These are phyloP conservation scores for Abrostola triplasia DNA, from an alignment of 2,888 invertebrate genomes.

Conservation along the genomic window DNA sequence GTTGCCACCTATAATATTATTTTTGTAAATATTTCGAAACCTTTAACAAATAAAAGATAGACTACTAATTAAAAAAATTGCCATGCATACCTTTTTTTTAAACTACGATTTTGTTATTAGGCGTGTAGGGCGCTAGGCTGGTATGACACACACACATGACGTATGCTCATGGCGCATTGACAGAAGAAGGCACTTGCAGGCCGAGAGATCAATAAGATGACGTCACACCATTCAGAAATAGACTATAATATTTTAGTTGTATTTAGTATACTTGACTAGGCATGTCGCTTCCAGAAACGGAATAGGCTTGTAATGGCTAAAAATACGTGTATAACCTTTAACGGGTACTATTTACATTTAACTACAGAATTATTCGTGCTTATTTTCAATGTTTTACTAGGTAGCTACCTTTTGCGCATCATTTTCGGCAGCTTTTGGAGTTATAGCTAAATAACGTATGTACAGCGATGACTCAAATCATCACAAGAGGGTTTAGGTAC, in stretches of 20 bases:
- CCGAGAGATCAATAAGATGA: conserved; percentile 79
- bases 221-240: conserved; percentile 81
- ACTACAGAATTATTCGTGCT: background rate
- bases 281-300: conserved; percentile 61
- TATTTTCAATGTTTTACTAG: background rate
- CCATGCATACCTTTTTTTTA: background rate
- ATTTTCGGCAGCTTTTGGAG: too few relatives aligned
- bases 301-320: conserved; percentile 56
- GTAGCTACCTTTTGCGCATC: background rate
- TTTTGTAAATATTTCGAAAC: conserved; percentile 8
- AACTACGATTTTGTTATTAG: background rate
- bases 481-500: too few relatives aligned
- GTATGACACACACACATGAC: conserved; percentile 54
- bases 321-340: conserved; percentile 39
- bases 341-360: conserved; percentile 33
- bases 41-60: background rate
- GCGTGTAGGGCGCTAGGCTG: too few relatives aligned
- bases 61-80: background rate
- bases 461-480: too few relatives aligned
- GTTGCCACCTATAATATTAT: conserved; percentile 58
- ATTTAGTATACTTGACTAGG: conserved; percentile 6
- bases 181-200: conserved; percentile 51
- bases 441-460: too few relatives aligned
- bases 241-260: conserved; percentile 45
- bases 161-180: conserved; percentile 66